phyloP scores from a whole-genome alignment of 92 coral and sea anemone genomes.

The Scolanthus callimorphus region DNA sequence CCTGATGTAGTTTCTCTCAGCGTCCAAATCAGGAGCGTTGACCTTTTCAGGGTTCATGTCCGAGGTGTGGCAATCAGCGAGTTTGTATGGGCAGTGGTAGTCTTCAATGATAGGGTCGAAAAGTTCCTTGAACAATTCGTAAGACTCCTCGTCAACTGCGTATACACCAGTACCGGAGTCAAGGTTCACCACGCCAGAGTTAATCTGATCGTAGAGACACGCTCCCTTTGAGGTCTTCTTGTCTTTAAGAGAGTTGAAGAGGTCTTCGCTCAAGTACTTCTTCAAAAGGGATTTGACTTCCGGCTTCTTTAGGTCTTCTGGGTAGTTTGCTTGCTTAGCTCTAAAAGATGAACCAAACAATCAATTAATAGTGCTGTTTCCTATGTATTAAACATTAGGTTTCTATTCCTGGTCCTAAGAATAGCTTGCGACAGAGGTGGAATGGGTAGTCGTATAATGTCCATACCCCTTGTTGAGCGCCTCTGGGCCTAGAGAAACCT shows the following conservation, averaged over 20 bases:
- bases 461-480: too few relatives aligned
- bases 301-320: conserved; percentile 48
- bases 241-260: conserved; percentile 50
- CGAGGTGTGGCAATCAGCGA: conserved; percentile 54
- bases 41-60: conserved; percentile 86
- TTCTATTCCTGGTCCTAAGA: too few relatives aligned
- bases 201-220: conserved; percentile 54
- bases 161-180: conserved; percentile 75
- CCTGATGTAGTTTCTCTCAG: conserved; percentile 67
- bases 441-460: too few relatives aligned
- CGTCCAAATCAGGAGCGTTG: conserved; percentile 72
- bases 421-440: too few relatives aligned
- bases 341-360: not conserved
- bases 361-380: too few relatives aligned
- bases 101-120: conserved; percentile 67
- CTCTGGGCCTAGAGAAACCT: too few relatives aligned
- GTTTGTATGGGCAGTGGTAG: conserved; percentile 82
- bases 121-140: conserved; percentile 42
- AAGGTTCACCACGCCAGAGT: conserved; percentile 54
- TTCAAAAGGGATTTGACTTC: conserved; percentile 71
- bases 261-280: conserved; percentile 51
- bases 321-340: conserved; percentile 13
- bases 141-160: conserved; percentile 76
- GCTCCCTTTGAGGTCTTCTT: conserved; percentile 60
- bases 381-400: too few relatives aligned